Evolutionary conservation across 2,888 invertebrate genomes (phyloP).

Genomic region (Pelosia muscerda): DNA sequence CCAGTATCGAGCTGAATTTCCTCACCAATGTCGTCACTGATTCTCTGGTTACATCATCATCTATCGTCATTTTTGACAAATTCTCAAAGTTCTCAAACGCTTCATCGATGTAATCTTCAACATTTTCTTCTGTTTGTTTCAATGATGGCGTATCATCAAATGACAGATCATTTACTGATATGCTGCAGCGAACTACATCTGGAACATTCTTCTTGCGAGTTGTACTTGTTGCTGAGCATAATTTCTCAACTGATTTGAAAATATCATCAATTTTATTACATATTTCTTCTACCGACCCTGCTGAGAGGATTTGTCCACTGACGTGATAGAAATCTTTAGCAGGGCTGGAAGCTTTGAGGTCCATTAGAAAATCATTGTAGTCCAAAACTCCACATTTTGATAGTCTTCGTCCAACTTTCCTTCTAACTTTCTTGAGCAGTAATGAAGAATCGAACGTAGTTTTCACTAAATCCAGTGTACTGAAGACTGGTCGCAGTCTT

Average conservation of each 20-base stretch:
- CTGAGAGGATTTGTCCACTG: constrained; percentile 71
- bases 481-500: constrained; percentile 63
- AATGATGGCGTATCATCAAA: constrained; percentile 72
- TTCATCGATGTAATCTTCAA: constrained; percentile 76
- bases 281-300: constrained; percentile 74
- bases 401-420: constrained; percentile 63
- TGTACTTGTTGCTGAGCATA: constrained; percentile 69
- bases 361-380: constrained; percentile 72
- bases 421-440: constrained; percentile 69
- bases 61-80: constrained; percentile 55
- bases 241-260: constrained; percentile 77
- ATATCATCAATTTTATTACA: constrained; percentile 76
- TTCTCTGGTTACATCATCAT: constrained; percentile 59
- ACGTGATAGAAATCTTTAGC: constrained; percentile 45
- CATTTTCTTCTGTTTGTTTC: constrained; percentile 60
- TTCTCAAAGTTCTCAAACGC: constrained; percentile 72
- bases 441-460: constrained; percentile 78
- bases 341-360: constrained; percentile 59
- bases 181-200: constrained; percentile 73
- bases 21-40: constrained; percentile 77
- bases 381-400: constrained; percentile 66
- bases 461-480: constrained; percentile 68
- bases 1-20: constrained; percentile 71
- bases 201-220: constrained; percentile 60
- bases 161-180: constrained; percentile 69